Evolutionary conservation across 1,140 invertebrate species (phyloP).

Genomic region (Microplitis demolitor): DNA sequence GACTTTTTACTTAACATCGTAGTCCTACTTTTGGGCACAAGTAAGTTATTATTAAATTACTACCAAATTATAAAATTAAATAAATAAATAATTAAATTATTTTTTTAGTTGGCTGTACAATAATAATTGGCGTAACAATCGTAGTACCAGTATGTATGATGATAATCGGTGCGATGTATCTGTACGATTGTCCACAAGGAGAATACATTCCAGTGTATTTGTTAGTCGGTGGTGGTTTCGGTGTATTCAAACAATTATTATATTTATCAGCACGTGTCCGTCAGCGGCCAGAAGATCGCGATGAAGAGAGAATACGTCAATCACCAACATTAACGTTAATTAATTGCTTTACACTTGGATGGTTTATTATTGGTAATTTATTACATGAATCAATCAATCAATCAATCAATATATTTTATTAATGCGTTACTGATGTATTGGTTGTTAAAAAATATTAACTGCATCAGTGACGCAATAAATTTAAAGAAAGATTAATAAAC

Average conservation of each 20-base stretch:
- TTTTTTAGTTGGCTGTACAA: conserved; percentile 69
- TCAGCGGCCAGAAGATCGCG: conserved; percentile 61
- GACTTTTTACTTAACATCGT: conserved; percentile 70
- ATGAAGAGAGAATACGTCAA: conserved; percentile 63
- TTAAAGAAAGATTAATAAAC: neutral
- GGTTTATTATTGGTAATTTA: conserved; percentile 69
- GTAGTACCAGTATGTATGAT: conserved; percentile 72
- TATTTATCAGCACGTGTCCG: conserved; percentile 63
- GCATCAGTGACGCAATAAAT: neutral
- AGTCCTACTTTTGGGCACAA: conserved; percentile 67
- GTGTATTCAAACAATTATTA: conserved; percentile 67
- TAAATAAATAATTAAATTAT: conserved; percentile 20
- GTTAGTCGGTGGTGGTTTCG: conserved; percentile 69
- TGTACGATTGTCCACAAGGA: conserved; percentile 70
- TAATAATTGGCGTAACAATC: conserved; percentile 67
- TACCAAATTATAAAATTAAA: too few species aligned
- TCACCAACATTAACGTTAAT: conserved; percentile 67
- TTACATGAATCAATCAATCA: neutral
- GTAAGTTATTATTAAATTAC: conserved; percentile 54
- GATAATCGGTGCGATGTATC: conserved; percentile 68
- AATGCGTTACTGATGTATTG: neutral
- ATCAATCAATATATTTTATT: conserved; percentile 1
- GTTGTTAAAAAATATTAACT: too few species aligned
- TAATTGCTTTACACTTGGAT: conserved; percentile 70
- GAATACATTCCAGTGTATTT: conserved; percentile 74